Base-by-base conservation (phyloP, 2,797 vertebrate genomes). In the Pseudomugil tenellus region DNA sequence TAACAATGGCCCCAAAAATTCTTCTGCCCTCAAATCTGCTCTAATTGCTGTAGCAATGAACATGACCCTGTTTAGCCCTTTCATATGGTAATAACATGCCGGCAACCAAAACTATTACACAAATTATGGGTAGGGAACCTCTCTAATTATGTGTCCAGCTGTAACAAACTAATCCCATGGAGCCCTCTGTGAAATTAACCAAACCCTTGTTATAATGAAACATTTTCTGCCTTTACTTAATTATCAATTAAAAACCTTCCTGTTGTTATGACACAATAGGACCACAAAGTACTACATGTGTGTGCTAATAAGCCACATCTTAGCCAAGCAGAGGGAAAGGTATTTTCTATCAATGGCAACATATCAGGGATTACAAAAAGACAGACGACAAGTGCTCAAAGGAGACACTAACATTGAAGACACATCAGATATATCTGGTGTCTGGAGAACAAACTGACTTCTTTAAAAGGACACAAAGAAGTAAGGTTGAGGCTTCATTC, bases 11-110 rank as follows among this genome's bases (percentile, higher is more conserved):
- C 91, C 89, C 81, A 91, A 93, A 94, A 92, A 94, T 94, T 94
- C 92, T 94, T 94, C 86, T 87, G 90, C 82, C 92, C 91, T 91
- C 84, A 85, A 86, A 88, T 85, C 90, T 65, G 77, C 83, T 88
- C 92, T 94, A 93, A 94, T 94, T 94, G 91, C 89, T 90, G 79
- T 76, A 82, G 91, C 84, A 77, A 91, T 88, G 89, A 91, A 91
- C 85, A 91, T 93, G 92, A 94, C 94, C 93, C 88, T 93, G 91
- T 86, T 92, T 94, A 90, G 92, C 91, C 91, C 91, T 93, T 94
- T 95, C 92, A 94, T 94, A 94, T 94, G 94, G 89, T 94, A 94
- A 95, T 94, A 92, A 92, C 92, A 93, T 87, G 86, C 90, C 83
- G 89, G 87, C 88, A 92, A 92, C 90, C 92, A 89, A 95, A 94